Base-by-base conservation (phyloP, 2,797 vertebrate species). In the Microcaecilia unicolor region DNA sequence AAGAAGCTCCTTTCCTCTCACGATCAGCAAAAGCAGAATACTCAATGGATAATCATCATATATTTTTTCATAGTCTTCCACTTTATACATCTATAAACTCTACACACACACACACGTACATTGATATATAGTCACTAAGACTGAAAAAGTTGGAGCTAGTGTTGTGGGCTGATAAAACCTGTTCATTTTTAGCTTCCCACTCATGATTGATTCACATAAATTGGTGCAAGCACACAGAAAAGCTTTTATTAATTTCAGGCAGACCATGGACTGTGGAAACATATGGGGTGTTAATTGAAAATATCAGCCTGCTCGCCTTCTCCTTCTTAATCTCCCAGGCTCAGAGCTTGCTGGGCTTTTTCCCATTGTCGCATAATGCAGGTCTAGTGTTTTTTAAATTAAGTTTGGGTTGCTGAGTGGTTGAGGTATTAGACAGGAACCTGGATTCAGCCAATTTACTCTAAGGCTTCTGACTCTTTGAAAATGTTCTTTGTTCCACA, bases 201-300 rank as follows among this genome's bases (percentile, higher is more conserved):
- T 38, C 31, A 20, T 15, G 27, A 44, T 15, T 58, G 54, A 54
- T 38, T 69, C 36, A 39, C 52, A 18, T 51, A 54, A 54, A 64
- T 55, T 34, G 28, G 33, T 14, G 7, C 21, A 44, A n/a, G 19
- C 11, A 9, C 41, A 10, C 6, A 15, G 15, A 37, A 45, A 45
- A 49, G 36, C 23, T 55, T 53, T 55, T 58, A 29, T 58, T 66
- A 44, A 40, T 51, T 72, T 68, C 37, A 61, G 37, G 31, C 39
- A 48, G 43, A 48, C 48, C 27, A 25, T 25, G 25, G 40, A 34
- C 10, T 51, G 32, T 48, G 44, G 45, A 72, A 58, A 45, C 10
- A 15, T 34, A 37, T 7, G 54, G 44, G 15, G 35, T 59, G 44
- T 37, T 74, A 64, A 57, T 34, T 64, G 67, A 66, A 74, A 77